A percentile compares a stretch with the other conserved stretches of the same genome.
phyloP scores from a whole-genome alignment of 2,113 vertebrate species.

The Leptobrachium leishanense region DNA sequence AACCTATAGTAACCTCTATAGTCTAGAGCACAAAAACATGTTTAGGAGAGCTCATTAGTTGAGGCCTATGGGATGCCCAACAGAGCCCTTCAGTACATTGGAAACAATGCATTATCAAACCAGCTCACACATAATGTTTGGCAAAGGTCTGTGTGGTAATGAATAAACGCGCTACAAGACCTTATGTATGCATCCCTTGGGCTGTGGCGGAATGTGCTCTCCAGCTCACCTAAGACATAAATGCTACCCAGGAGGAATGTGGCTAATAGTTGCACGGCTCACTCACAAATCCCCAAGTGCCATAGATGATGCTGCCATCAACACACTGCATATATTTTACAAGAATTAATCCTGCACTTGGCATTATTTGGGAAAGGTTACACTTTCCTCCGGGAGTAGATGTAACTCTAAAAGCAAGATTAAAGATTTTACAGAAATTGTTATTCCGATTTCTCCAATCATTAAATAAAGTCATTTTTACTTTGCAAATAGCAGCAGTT shows the following conservation, averaged over 20 bases:
- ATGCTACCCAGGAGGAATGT: background rate
- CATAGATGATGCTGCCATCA: background rate
- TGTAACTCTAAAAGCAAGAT: background rate
- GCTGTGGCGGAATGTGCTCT: background rate
- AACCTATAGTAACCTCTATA: too few relatives aligned
- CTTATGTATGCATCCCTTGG: background rate
- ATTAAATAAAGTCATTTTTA: background rate
- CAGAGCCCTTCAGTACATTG: too few relatives aligned
- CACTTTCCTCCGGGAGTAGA: background rate
- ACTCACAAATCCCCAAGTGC: background rate
- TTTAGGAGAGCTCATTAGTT: too few relatives aligned
- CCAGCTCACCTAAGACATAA: background rate
- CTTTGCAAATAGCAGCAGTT: background rate
- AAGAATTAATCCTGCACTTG: background rate
- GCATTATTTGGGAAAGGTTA: background rate
- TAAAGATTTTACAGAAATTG: background rate
- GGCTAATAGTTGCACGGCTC: background rate
- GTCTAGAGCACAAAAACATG: too few relatives aligned
- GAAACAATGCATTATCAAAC: too few relatives aligned
- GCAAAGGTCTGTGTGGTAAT: background rate
- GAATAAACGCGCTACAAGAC: background rate
- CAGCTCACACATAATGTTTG: background rate
- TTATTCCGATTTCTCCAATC: background rate
- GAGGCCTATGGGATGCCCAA: too few relatives aligned
- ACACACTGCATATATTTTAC: background rate